Conservation (phyloP, 2,113 vertebrate genomes). For the Mormyrus lacerda region DNA sequence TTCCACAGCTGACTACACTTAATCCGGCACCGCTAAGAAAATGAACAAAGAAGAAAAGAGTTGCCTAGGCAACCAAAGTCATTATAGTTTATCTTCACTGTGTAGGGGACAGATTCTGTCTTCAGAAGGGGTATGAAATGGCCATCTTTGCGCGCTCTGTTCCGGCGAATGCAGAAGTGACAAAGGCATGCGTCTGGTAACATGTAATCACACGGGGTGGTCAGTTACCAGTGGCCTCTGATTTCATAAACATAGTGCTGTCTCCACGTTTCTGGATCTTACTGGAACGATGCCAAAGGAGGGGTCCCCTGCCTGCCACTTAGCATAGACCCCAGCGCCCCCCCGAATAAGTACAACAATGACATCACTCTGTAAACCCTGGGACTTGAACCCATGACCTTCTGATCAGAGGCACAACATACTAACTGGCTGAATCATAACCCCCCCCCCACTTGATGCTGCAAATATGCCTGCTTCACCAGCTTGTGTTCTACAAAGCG, state of each 20-base stretch:
- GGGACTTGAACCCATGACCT: neutral
- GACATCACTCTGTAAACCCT: neutral
- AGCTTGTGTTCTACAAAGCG: neutral
- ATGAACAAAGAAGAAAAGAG: neutral
- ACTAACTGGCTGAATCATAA: neutral
- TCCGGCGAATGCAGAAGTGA: neutral
- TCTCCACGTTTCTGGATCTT: neutral
- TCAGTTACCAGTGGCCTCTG: neutral
- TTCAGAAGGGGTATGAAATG: neutral
- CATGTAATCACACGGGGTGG: neutral
- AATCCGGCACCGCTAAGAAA: neutral
- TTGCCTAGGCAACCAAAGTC: conserved; percentile 8
- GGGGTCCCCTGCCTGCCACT: neutral
- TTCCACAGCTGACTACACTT: neutral
- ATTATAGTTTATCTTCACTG: neutral
- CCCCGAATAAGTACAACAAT: neutral
- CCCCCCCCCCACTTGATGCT: neutral
- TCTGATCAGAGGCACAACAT: neutral
- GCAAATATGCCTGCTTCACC: neutral
- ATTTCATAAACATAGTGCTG: neutral
- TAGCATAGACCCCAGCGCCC: neutral
- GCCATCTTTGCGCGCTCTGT: neutral
- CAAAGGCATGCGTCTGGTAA: neutral
- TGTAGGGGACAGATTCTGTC: neutral
- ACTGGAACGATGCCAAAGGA: neutral